phyloP scores from a whole-genome alignment of 2,888 invertebrate genomes.

The Calliphora vomitoria region DNA sequence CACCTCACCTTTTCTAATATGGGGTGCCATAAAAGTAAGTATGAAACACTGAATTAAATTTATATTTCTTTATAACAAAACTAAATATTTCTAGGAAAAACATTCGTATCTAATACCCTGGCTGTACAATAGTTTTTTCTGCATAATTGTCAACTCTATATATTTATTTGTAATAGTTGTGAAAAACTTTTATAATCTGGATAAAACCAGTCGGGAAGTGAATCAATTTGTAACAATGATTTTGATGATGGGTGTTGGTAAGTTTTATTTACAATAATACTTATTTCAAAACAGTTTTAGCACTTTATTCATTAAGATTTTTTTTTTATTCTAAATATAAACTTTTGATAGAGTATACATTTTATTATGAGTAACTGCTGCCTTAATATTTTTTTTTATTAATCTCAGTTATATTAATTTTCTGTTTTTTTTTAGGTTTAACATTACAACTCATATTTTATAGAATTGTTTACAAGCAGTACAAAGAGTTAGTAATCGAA shows the following conservation, averaged over 20 bases:
- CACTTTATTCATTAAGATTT: too few species aligned
- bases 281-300: too few species aligned
- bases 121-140: slow-evolving; percentile 27
- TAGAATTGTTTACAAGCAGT: slow-evolving; percentile 25
- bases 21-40: slow-evolving; percentile 36
- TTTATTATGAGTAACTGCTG: neutral
- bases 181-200: slow-evolving; percentile 14
- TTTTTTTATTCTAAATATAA: too few species aligned
- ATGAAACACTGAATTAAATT: neutral
- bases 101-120: slow-evolving; percentile 49
- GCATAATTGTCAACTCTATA: slow-evolving; percentile 35
- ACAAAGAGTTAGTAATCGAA: slow-evolving; percentile 33
- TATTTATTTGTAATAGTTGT: slow-evolving; percentile 36
- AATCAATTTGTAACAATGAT: slow-evolving; percentile 5
- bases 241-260: slow-evolving; percentile 35
- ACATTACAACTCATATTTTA: slow-evolving; percentile 46
- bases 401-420: neutral
- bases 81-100: slow-evolving; percentile 30
- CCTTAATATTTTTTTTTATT: neutral
- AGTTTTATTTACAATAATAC: neutral
- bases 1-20: slow-evolving; percentile 34
- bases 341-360: too few species aligned
- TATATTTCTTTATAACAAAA: neutral
- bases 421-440: slow-evolving; percentile 11
- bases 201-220: neutral